Evolutionary conservation across 1,140 invertebrate genomes (phyloP), one percentile per base, ranked within the genome.

Genomic region (Bombus cullumanus): DNA sequence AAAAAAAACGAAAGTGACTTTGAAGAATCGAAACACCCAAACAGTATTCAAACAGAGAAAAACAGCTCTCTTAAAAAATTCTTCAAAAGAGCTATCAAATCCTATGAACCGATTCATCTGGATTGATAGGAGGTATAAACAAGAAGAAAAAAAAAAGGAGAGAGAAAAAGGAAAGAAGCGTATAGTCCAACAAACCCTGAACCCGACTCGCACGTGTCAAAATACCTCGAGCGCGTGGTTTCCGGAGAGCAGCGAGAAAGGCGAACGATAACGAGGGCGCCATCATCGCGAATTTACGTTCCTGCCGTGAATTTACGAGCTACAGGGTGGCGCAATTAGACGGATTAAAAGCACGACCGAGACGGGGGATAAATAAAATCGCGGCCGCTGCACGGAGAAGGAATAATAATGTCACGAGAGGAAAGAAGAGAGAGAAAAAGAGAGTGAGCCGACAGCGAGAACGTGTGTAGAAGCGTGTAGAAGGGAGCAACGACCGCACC

Each of bases 401-500:
- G 41, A n/a, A 59, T 28, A n/a, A 59, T 28, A 25, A 15, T 18
- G 34, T 39, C 34, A 28, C 73, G 74, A 75, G 80, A 87, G 81
- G 59, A 81, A 79, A 86, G 75, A 75, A 88, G 86, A 83, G 88
- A 88, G 88, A 88, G 86, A 87, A 77, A 82, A 84, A 89, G 71
- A 66, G 68, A 83, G 62, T 43, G 83, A 81, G 83, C 43, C n/a
- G 79, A 64, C 53, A 53, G 37, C 79, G 75, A 80, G 78, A 78
- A 84, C 71, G 64, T 9, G 68, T 66, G 83, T 57, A 53, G 62
- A 43, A 37, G 43, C 59, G 47, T 69, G 47, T 71, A 73, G 73
- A 47, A 47, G 84, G 84, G 92, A 89, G 87, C 93, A 94, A 94
- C 86, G 93, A 94, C 92, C 93, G 92, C 57, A 22, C 53, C 72